phyloP scores from a whole-genome alignment of 1,140 invertebrate genomes.

The Drosophila guanche region DNA sequence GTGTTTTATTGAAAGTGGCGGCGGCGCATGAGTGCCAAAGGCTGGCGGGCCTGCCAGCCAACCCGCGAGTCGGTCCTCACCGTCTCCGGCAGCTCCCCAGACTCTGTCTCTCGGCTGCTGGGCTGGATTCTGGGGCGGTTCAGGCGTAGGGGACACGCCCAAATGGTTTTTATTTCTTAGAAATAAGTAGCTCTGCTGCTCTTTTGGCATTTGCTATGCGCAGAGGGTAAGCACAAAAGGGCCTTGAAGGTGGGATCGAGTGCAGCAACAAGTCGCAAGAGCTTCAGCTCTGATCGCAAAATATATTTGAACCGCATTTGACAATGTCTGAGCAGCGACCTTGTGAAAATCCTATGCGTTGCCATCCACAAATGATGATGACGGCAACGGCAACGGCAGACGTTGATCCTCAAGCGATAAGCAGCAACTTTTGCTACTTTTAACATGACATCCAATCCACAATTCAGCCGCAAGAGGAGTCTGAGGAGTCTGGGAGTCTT shows the following conservation, averaged over 20 bases:
- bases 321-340: constrained; percentile 9
- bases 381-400: constrained; percentile 24
- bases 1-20: constrained; percentile 76
- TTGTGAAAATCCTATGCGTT: constrained; percentile 19
- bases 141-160: constrained; percentile 69
- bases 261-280: neutral
- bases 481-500: neutral
- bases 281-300: neutral
- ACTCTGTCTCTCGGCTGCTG: constrained; percentile 14
- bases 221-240: no score
- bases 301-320: no score
- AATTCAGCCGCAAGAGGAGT: constrained; percentile 4
- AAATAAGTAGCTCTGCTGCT: constrained; percentile 65
- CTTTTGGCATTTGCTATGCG: constrained; percentile 8
- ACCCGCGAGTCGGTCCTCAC: neutral
- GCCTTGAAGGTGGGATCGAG: constrained; percentile 2
- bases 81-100: constrained; percentile 11
- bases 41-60: constrained; percentile 24
- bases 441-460: constrained; percentile 73
- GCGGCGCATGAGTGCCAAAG: constrained; percentile 62
- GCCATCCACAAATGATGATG: constrained; percentile 4
- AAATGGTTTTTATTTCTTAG: constrained; percentile 79
- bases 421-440: constrained; percentile 64
- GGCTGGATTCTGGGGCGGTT: constrained; percentile 52
- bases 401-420: constrained; percentile 54